A percentile compares a stretch with the other conserved stretches of the same genome.
These are phyloP conservation scores for Triplophysa tibetana DNA, from an alignment of 2,113 vertebrate genomes.

Conservation along the genomic window DNA sequence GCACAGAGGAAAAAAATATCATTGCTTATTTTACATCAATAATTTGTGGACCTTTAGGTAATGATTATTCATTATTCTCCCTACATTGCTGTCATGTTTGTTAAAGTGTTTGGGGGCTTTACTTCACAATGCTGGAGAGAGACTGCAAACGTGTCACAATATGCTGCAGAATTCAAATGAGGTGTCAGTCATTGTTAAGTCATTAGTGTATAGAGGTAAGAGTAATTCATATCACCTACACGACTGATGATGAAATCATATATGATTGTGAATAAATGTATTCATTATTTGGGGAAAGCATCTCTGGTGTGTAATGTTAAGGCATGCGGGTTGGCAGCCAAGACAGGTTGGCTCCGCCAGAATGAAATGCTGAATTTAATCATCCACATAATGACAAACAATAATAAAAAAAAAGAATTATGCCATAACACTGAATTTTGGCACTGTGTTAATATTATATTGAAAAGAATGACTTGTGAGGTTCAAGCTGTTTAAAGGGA, in stretches of 20 bases:
- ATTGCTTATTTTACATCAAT: conserved; percentile 83
- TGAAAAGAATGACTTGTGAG: no score
- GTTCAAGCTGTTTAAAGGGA: no score
- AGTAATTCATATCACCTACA: conserved; percentile 6
- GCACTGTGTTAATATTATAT: no score
- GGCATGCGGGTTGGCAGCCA: not conserved
- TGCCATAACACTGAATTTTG: no score
- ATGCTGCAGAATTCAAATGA: conserved; percentile 14
- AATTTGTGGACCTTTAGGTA: conserved; percentile 78
- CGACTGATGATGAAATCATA: conserved; percentile 11
- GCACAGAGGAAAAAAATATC: conserved; percentile 80
- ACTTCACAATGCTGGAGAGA: conserved; percentile 62
- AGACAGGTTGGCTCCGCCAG: conserved; percentile 11
- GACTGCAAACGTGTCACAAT: conserved; percentile 60
- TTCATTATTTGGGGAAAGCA: conserved; percentile 8
- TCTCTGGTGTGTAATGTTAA: not conserved
- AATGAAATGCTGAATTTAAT: not conserved
- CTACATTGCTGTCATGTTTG: conserved; percentile 68
- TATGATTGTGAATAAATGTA: conserved; percentile 16
- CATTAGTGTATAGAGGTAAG: conserved; percentile 18
- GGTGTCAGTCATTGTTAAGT: conserved; percentile 4
- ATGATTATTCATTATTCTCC: conserved; percentile 75
- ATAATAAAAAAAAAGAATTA: not conserved
- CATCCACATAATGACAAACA: not conserved
- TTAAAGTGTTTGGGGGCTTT: conserved; percentile 67